Evolutionary conservation across 2,888 invertebrate genomes (phyloP).

Genomic region (Blomia tropicalis): DNA sequence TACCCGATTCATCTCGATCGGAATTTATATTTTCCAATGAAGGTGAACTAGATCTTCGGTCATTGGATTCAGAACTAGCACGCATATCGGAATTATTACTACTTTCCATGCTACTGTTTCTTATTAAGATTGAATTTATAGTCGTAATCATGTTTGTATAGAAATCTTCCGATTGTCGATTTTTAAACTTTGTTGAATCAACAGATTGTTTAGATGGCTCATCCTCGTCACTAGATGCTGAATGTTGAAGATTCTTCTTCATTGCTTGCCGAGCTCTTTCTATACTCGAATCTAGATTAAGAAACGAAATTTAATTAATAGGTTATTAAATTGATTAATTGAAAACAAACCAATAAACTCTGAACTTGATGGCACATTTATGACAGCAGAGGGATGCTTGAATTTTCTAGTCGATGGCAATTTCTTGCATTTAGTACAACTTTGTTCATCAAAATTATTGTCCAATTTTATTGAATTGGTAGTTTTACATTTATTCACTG

Average conservation of each 20-base stretch:
- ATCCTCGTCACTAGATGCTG: background rate
- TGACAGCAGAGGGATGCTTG: background rate
- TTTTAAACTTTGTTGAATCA: background rate
- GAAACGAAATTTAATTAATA: background rate
- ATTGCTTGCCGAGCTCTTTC: background rate
- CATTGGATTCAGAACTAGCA: background rate
- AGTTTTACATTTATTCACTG: background rate
- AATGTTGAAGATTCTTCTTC: background rate
- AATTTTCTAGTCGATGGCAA: background rate
- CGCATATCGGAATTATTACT: background rate
- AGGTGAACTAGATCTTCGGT: background rate
- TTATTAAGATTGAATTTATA: conserved; percentile 2
- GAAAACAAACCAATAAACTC: background rate
- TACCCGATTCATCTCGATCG: background rate
- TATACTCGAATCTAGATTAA: conserved; percentile 11
- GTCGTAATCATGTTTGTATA: background rate
- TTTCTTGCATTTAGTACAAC: background rate
- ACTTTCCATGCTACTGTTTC: background rate
- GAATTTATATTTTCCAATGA: background rate
- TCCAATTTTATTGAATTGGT: background rate
- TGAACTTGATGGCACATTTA: background rate
- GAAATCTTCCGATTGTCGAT: background rate
- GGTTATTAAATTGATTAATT: background rate
- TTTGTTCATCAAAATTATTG: background rate
- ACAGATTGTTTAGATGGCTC: background rate